These are phyloP conservation scores for Alsophila aescularia DNA, from an alignment of 2,888 invertebrate species.

Conservation along the genomic window DNA sequence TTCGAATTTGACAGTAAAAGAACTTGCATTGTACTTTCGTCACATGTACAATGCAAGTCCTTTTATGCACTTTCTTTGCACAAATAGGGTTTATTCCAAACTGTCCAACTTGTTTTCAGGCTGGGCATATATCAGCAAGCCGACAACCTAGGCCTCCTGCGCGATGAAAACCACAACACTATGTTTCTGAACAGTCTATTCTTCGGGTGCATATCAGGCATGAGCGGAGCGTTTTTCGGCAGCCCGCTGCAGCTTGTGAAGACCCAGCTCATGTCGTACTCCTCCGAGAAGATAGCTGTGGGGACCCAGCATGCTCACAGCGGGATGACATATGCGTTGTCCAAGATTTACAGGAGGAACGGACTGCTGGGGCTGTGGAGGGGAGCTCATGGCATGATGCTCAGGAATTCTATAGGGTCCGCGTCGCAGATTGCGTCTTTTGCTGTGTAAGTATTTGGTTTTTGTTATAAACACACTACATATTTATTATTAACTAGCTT, in stretches of 20 bases:
- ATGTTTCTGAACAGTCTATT: conserved; percentile 87
- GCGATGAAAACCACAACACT: conserved; percentile 87
- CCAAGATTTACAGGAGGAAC: conserved; percentile 82
- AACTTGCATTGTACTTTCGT: no score
- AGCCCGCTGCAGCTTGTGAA: conserved; percentile 96
- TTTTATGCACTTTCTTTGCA: no score
- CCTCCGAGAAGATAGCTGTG: conserved; percentile 91
- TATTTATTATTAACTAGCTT: no score
- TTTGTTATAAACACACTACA: no score
- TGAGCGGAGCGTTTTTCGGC: conserved; percentile 90
- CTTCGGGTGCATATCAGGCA: conserved; percentile 91
- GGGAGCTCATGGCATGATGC: conserved; percentile 90
- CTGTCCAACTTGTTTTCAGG: conserved; percentile 62
- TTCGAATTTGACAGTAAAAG: no score
- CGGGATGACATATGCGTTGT: conserved; percentile 87
- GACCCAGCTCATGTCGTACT: conserved; percentile 93
- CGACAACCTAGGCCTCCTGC: conserved; percentile 86
- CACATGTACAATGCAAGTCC: no score
- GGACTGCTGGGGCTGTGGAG: conserved; percentile 87
- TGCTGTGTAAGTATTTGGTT: conserved; percentile 75
- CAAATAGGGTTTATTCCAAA: background rate
- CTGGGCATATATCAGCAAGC: conserved; percentile 91
- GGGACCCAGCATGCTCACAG: conserved; percentile 93
- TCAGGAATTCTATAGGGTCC: conserved; percentile 92
- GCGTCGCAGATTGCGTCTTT: conserved; percentile 93